A percentile compares a stretch with the other conserved stretches of the same genome.
Evolutionary conservation across 1,140 invertebrate species (phyloP).

Genomic region (Drosophila guanche): DNA sequence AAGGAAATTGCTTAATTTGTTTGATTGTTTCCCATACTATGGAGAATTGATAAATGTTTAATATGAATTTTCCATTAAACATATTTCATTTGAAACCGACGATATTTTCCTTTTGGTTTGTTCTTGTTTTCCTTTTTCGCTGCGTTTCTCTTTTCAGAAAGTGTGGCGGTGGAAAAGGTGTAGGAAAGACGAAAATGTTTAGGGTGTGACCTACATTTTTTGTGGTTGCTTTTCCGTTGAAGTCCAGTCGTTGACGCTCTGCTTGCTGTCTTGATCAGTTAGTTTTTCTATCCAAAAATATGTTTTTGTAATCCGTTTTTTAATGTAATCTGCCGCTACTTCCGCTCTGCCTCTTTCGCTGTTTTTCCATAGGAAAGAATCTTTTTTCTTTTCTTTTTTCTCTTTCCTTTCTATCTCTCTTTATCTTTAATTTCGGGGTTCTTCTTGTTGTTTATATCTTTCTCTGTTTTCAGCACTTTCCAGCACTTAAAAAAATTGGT

Average conservation of each 20-base stretch:
- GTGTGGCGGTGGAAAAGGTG: neutral
- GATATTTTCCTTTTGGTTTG: neutral
- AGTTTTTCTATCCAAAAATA: constrained; percentile 31
- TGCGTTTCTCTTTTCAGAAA: constrained; percentile 1
- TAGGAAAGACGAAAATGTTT: constrained; percentile 3
- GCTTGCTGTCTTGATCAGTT: constrained; percentile 1
- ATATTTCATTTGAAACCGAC: no score
- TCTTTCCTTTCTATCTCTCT: constrained; percentile 24
- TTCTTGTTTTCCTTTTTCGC: constrained; percentile 11
- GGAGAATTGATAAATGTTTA: no score
- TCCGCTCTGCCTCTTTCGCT: constrained; percentile 4
- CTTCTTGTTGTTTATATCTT: no score
- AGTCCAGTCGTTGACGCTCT: constrained; percentile 7
- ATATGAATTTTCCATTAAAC: no score
- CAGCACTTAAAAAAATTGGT: neutral
- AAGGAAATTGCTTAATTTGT: no score
- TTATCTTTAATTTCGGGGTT: neutral
- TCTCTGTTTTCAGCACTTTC: no score
- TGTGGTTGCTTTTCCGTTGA: constrained; percentile 3
- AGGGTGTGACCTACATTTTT: constrained; percentile 38
- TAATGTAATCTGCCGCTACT: constrained; percentile 22
- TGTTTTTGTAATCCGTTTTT: constrained; percentile 34
- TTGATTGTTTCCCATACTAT: no score
- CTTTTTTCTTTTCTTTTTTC: neutral
- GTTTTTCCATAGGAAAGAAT: constrained; percentile 2